Percentiles rank a stretch among this genome's conserved stretches.
phyloP scores from a whole-genome alignment of 2,113 vertebrate species.

The Zosterops borbonicus region DNA sequence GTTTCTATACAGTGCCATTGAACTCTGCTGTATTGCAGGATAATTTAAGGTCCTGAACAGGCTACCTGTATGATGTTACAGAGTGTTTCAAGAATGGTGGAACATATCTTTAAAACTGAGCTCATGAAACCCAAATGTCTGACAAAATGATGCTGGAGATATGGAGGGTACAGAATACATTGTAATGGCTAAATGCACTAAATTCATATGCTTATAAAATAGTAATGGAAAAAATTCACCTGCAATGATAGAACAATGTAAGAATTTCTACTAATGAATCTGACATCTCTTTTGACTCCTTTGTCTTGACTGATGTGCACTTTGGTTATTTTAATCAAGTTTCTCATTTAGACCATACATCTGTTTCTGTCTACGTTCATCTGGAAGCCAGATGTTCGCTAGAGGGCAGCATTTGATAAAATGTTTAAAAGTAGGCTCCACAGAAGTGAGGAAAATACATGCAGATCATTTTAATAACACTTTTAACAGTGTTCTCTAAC shows the following conservation, averaged over 20 bases:
- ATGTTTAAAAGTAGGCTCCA: constrained; percentile 28
- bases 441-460: not conserved
- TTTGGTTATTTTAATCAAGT: not conserved
- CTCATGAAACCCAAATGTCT: not conserved
- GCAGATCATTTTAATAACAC: constrained; percentile 35
- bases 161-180: not conserved
- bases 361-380: not conserved
- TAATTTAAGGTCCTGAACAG: not conserved
- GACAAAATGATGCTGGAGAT: not conserved
- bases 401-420: constrained; percentile 85
- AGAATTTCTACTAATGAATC: not conserved
- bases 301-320: not conserved
- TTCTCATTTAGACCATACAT: not conserved
- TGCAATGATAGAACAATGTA: not conserved
- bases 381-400: constrained; percentile 51
- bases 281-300: not conserved
- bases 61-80: not conserved
- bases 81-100: not conserved
- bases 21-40: not conserved
- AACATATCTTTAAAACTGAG: not conserved
- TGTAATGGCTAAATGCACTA: not conserved
- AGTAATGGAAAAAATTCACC: not conserved
- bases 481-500: constrained; percentile 10
- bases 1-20: not conserved
- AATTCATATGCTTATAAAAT: not conserved